Conservation (phyloP, 2,113 vertebrate species). For the Takifugu flavidus region DNA sequence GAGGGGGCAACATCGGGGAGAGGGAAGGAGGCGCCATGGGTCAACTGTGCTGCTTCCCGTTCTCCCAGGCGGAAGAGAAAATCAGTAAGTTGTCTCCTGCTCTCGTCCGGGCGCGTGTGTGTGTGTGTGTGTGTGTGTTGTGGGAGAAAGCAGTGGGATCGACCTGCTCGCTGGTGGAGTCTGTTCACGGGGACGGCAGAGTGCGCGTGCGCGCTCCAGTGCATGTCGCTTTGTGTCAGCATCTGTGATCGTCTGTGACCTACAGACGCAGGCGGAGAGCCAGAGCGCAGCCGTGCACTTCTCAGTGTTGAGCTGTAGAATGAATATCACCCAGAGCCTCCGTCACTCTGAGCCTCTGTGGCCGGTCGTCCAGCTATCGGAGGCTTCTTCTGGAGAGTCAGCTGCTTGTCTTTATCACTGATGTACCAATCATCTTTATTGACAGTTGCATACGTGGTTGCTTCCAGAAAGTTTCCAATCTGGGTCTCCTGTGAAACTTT, state of each 20-base stretch:
- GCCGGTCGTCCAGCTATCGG: too few relatives aligned
- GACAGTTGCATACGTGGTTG: too few relatives aligned
- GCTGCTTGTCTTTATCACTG: too few relatives aligned
- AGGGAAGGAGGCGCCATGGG: constrained; percentile 82
- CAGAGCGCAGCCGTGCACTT: constrained; percentile 1
- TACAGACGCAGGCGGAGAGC: constrained; percentile 12
- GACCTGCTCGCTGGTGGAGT: constrained; percentile 53
- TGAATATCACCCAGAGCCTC: too few relatives aligned
- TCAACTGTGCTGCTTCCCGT: constrained; percentile 95
- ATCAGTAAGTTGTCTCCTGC: constrained; percentile 82
- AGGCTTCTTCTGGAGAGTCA: too few relatives aligned
- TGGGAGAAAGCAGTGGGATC: constrained; percentile 31
- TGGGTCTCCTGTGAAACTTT: too few relatives aligned
- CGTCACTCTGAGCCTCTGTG: too few relatives aligned
- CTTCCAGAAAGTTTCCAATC: too few relatives aligned
- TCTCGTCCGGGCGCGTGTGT: constrained; percentile 22
- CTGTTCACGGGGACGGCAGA: constrained; percentile 40
- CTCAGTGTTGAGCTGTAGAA: too few relatives aligned
- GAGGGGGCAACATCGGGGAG: constrained; percentile 27
- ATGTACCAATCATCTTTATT: too few relatives aligned
- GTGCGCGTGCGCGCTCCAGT: constrained; percentile 35
- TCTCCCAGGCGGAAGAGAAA: constrained; percentile 87
- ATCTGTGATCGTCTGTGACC: constrained; percentile 26
- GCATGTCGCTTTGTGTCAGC: constrained; percentile 20
- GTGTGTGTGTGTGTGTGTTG: constrained; percentile 43